Evolutionary conservation across 2,113 vertebrate genomes (phyloP), one percentile per base, ranked within the genome.

Genomic region (Petromus typicus): DNA sequence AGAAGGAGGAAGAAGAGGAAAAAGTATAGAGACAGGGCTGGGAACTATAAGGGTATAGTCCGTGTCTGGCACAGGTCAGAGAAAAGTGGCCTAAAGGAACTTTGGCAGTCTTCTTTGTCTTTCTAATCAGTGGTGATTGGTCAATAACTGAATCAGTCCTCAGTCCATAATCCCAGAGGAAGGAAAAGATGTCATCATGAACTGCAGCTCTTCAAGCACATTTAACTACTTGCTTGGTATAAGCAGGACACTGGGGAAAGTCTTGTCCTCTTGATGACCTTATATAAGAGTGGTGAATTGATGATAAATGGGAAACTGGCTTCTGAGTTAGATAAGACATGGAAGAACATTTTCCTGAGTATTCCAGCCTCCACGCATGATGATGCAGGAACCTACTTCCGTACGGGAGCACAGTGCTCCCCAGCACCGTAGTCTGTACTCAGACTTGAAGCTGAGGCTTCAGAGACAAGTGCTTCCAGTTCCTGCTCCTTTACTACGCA

Each of bases 121-220:
- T 94, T 89, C 43, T 48, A 78, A 89, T 54, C 37, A 96, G 92
- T 48, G 34, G 48, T 75, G 43, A 76, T 17, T 5, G 20, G 79
- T 30, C 95, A 97, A 37, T 37, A 92, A 17, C 78, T 97, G 61
- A 78, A 90, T 73, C 89, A 95, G 78, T 86, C 63, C 81, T 73
- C 75, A 16, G 27, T 85, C 81, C 32, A 2, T 82, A 66, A 71
- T 34, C 3, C 12, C 56, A 14, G 30, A 51, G 37, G 91, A 95
- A 88, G 83, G 63, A 86, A 37, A 94, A 51, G 32, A 18, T 0
- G 4, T 73, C 73, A 91, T 78, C n/a, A 61, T 89, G 67, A 92
- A 51, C 66, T 97, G 94, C 89, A 93, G 2, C 43, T 94, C 34
- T 34, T 94, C 88, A 4, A 89, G 56, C 8, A n/a, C 2, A 2